Evolutionary conservation across 2,113 vertebrate genomes (phyloP).

Genomic region (Rhizomys pruinosus): DNA sequence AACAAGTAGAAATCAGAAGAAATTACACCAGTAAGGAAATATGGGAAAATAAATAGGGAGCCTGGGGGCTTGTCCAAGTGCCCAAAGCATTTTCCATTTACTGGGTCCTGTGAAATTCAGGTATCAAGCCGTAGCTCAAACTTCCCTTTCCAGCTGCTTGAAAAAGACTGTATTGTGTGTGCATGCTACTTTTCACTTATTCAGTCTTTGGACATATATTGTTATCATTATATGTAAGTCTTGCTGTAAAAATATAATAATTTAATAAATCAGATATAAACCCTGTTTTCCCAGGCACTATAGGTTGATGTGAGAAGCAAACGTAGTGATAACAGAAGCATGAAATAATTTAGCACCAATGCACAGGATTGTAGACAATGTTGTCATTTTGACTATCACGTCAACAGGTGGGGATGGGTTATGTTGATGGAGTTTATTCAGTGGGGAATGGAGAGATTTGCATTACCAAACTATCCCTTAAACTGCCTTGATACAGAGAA

Average conservation of each 20-base stretch:
- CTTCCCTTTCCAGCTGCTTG: neutral
- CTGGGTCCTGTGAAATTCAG: neutral
- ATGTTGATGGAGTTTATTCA: neutral
- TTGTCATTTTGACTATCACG: neutral
- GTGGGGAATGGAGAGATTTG: neutral
- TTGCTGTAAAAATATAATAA: neutral
- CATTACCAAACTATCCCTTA: neutral
- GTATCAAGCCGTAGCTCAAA: neutral
- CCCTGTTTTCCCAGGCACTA: fast-evolving
- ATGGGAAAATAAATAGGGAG: neutral
- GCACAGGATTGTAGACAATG: neutral
- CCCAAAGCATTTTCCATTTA: neutral
- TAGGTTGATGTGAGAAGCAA: neutral
- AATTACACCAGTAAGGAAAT: neutral
- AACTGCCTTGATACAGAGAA: neutral
- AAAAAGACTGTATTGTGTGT: neutral
- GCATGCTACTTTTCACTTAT: neutral
- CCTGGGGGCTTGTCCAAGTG: neutral
- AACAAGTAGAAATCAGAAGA: neutral
- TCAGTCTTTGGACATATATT: neutral
- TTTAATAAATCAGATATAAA: neutral
- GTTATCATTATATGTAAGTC: neutral
- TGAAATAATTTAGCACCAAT: neutral
- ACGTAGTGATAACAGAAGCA: neutral
- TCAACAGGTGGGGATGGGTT: neutral